phyloP scores from a whole-genome alignment of 2,888 invertebrate species.

The Acanthoscelides obtectus region DNA sequence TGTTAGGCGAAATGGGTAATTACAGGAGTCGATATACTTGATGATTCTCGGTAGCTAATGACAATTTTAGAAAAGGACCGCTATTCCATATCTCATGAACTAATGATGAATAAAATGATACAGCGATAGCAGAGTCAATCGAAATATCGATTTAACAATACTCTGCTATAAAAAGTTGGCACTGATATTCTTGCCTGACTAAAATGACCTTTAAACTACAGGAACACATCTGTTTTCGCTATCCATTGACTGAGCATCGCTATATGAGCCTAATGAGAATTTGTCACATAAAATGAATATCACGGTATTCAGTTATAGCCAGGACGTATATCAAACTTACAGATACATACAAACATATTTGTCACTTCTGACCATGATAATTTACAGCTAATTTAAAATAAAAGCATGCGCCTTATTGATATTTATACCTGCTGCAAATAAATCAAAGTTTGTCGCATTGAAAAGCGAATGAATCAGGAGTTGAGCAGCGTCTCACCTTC shows the following conservation, averaged over 20 bases:
- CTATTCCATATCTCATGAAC: too few species aligned
- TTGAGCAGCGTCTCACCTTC: not conserved
- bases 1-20: too few species aligned
- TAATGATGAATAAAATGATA: too few species aligned
- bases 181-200: too few species aligned
- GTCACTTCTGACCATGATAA: not conserved
- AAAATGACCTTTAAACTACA: too few species aligned
- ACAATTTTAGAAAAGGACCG: too few species aligned
- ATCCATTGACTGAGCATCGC: not conserved
- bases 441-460: not conserved
- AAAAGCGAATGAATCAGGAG: not conserved
- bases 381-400: not conserved
- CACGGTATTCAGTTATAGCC: not conserved
- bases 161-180: too few species aligned
- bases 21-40: too few species aligned
- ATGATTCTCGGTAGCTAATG: too few species aligned
- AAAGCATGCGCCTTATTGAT: not conserved
- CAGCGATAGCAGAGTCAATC: too few species aligned
- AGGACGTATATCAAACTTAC: not conserved
- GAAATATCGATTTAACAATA: too few species aligned
- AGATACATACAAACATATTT: not conserved
- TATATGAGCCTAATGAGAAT: not conserved
- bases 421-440: not conserved
- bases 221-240: too few species aligned
- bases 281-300: not conserved